A percentile compares a stretch with the other conserved stretches of the same genome.
Evolutionary conservation across 2,888 invertebrate species (phyloP).

Genomic region (Parnassius apollo): DNA sequence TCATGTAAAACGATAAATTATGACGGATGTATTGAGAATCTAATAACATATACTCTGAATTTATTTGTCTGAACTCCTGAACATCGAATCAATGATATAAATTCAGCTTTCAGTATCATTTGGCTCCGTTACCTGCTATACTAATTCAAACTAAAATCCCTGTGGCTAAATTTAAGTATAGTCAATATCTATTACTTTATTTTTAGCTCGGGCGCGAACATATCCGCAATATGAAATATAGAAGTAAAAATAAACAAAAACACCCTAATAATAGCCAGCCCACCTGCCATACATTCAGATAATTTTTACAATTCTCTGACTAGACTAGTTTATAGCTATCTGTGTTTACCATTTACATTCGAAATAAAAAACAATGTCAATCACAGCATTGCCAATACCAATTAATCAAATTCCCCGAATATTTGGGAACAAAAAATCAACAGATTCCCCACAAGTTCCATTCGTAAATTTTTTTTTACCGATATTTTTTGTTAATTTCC

Average conservation of each 20-base stretch:
- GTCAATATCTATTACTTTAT: slow-evolving; percentile 69
- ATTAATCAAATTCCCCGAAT: too few species aligned
- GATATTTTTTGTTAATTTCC: too few species aligned
- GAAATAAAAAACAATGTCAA: too few species aligned
- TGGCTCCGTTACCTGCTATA: slow-evolving; percentile 62
- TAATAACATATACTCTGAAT: slow-evolving; percentile 30
- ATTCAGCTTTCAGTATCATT: slow-evolving; percentile 56
- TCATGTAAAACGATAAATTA: too few species aligned
- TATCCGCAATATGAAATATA: slow-evolving; percentile 47
- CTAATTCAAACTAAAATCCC: slow-evolving; percentile 51
- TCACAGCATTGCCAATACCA: too few species aligned
- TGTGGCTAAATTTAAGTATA: slow-evolving; percentile 56
- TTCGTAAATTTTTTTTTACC: too few species aligned
- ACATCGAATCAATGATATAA: slow-evolving; percentile 37
- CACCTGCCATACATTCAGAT: slow-evolving; percentile 20
- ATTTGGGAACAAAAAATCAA: too few species aligned
- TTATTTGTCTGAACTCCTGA: slow-evolving; percentile 4
- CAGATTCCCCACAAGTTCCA: too few species aligned
- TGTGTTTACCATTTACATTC: too few species aligned
- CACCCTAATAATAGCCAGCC: slow-evolving; percentile 42
- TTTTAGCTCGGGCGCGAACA: slow-evolving; percentile 62
- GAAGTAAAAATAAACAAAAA: slow-evolving; percentile 62
- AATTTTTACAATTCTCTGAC: too few species aligned
- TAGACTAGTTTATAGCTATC: too few species aligned
- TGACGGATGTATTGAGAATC: slow-evolving; percentile 51